phyloP scores from a whole-genome alignment of 23 tunicate species.

The Halocynthia aurantium region DNA sequence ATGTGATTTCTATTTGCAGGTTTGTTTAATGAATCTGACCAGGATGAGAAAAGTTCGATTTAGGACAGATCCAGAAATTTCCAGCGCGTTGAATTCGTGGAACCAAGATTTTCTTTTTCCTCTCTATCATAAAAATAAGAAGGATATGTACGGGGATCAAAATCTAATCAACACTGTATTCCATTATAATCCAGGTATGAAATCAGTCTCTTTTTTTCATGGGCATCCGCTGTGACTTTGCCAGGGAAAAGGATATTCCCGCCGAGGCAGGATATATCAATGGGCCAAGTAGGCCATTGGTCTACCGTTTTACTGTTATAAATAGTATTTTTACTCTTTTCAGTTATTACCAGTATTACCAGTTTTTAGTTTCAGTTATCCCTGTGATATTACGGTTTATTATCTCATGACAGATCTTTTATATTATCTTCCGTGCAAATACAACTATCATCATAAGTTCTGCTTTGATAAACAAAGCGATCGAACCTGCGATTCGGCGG shows the following conservation, averaged over 20 bases:
- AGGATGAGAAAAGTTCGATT: constrained; percentile 69
- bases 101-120: constrained; percentile 61
- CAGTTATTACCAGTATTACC: too few species aligned
- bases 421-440: constrained; percentile 78
- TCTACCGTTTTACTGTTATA: too few species aligned
- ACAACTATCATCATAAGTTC: constrained; percentile 98
- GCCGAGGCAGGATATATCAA: too few species aligned
- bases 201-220: too few species aligned
- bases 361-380: too few species aligned
- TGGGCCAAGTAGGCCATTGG: too few species aligned
- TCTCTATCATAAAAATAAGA: constrained; percentile 43
- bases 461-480: constrained; percentile 81
- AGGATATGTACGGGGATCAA: constrained; percentile 85
- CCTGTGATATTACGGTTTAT: too few species aligned
- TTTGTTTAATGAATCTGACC: constrained; percentile 93
- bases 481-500: constrained; percentile 74
- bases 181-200: constrained; percentile 88
- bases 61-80: constrained; percentile 29
- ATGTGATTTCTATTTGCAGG: constrained; percentile 40
- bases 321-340: too few species aligned
- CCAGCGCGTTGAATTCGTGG: constrained; percentile 44
- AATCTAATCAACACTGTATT: constrained; percentile 85
- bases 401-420: constrained; percentile 54
- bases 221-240: too few species aligned
- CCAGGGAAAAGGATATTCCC: too few species aligned